Evolutionary conservation across 2,113 vertebrate species (phyloP).

Genomic region (Sminthopsis crassicaudata): DNA sequence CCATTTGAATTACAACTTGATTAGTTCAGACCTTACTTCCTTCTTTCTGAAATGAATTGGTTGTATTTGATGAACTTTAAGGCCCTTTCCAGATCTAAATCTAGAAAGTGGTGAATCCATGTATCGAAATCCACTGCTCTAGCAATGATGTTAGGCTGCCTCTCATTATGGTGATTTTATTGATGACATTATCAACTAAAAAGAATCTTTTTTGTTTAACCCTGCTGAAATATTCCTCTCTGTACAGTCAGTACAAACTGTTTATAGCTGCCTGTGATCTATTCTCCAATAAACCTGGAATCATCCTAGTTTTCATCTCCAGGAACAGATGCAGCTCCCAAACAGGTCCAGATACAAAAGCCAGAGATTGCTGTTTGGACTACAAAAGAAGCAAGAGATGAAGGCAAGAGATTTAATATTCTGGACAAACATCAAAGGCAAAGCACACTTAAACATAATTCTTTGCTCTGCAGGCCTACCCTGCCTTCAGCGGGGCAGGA

Average conservation of each 20-base stretch:
- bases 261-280: fast-evolving
- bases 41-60: neutral
- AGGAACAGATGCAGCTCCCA: too few relatives aligned
- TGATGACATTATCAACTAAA: neutral
- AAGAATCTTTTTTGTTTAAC: neutral
- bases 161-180: neutral
- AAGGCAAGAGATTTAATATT: neutral
- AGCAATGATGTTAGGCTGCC: neutral
- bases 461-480: neutral
- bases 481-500: neutral
- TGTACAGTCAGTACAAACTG: neutral
- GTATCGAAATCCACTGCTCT: neutral
- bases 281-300: neutral
- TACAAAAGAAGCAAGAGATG: neutral
- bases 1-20: neutral
- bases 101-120: neutral
- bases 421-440: neutral
- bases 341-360: neutral
- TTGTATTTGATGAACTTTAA: neutral
- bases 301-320: fast-evolving
- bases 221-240: fast-evolving
- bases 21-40: neutral
- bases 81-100: neutral
- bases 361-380: neutral
- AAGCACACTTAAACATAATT: neutral